A percentile compares a stretch with the other conserved stretches of the same genome.
phyloP scores from a whole-genome alignment of 2,888 invertebrate species.

The Helicoverpa assulta region DNA sequence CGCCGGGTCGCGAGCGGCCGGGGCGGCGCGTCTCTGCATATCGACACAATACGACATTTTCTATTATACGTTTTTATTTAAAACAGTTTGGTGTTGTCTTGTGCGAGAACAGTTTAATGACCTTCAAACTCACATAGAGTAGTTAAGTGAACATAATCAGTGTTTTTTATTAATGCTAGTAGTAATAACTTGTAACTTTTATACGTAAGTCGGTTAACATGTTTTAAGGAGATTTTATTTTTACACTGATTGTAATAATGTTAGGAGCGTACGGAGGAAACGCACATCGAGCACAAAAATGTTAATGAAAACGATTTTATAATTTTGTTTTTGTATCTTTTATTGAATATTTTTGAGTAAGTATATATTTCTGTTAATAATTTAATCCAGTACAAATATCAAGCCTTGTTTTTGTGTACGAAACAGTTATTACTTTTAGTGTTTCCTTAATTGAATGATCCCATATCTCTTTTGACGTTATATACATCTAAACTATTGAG shows the following conservation, averaged over 20 bases:
- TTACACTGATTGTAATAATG: constrained; percentile 79
- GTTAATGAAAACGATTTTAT: constrained; percentile 34
- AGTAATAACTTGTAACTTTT: constrained; percentile 76
- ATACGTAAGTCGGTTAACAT: constrained; percentile 81
- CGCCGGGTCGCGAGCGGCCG: constrained; percentile 57
- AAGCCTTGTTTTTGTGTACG: constrained; percentile 18
- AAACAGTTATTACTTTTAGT: constrained; percentile 6
- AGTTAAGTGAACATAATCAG: constrained; percentile 65
- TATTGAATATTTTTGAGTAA: neutral
- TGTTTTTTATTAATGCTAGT: constrained; percentile 68
- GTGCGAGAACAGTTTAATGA: constrained; percentile 72
- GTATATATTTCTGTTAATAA: constrained; percentile 11
- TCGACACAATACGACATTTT: constrained; percentile 78
- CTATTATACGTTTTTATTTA: constrained; percentile 76
- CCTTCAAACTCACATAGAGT: constrained; percentile 60
- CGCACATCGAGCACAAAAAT: constrained; percentile 80
- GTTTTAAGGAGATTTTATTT: constrained; percentile 82
- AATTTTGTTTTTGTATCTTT: constrained; percentile 25
- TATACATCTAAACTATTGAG: constrained; percentile 52
- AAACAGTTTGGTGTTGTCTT: constrained; percentile 83
- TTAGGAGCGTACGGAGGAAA: constrained; percentile 68
- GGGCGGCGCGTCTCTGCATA: constrained; percentile 76
- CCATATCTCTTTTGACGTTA: constrained; percentile 65
- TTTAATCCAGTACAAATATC: constrained; percentile 28
- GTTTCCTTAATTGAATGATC: constrained; percentile 57